These are phyloP conservation scores for Cryptotis parvus DNA, from an alignment of 2,113 vertebrate species.

Conservation along the genomic window DNA sequence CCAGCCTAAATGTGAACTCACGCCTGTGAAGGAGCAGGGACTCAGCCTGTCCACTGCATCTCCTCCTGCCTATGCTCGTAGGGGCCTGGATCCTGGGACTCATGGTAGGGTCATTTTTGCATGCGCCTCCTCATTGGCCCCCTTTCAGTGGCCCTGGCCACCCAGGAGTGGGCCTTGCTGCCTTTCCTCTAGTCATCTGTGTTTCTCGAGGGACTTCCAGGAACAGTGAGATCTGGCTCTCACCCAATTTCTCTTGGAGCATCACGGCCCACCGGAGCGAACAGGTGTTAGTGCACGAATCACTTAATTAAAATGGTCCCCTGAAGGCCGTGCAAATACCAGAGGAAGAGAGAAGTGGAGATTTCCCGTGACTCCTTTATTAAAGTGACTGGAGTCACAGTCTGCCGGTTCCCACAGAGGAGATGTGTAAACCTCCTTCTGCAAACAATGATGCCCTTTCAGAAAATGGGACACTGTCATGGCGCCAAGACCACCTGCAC, in stretches of 20 bases:
- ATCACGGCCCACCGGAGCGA: conserved; percentile 53
- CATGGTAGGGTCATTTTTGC: too few species aligned
- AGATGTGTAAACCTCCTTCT: conserved; percentile 39
- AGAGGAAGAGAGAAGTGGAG: conserved; percentile 65
- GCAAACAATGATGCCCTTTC: background rate
- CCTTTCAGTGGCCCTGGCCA: too few species aligned
- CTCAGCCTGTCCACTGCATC: too few species aligned
- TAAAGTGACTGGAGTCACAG: conserved; percentile 77
- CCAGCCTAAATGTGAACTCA: too few species aligned
- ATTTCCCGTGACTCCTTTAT: conserved; percentile 78
- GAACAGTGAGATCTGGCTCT: conserved; percentile 50
- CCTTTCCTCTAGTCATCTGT: too few species aligned
- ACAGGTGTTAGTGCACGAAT: conserved; percentile 77
- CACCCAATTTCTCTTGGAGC: conserved; percentile 73
- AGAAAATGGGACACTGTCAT: background rate
- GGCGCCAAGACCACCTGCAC: background rate
- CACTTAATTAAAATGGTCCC: conserved; percentile 84
- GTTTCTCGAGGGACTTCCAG: background rate
- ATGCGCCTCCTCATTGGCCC: too few species aligned
- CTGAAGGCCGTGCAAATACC: conserved; percentile 63
- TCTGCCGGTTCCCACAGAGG: conserved; percentile 58
- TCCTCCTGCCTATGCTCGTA: too few species aligned
- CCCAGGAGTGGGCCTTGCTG: too few species aligned
- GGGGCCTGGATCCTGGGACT: too few species aligned
- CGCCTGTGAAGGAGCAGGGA: too few species aligned